Percentiles rank a stretch among this genome's conserved stretches.
Conservation (phyloP, 35 echinoderm and acorn worm genomes). For the Amphiura filiformis region DNA sequence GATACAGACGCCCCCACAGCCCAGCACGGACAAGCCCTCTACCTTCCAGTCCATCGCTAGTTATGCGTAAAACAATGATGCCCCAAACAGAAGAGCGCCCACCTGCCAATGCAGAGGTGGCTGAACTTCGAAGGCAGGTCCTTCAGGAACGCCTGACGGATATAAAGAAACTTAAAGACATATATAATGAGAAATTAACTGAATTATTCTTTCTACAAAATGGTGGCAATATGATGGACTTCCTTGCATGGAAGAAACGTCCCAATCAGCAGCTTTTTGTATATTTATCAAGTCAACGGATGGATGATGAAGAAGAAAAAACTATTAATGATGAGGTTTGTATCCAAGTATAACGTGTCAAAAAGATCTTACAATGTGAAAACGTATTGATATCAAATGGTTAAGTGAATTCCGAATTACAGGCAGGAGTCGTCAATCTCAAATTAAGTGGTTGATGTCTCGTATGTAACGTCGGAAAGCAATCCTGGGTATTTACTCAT, state of each 20-base stretch:
- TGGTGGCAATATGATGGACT: constrained; percentile 98
- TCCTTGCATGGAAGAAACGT: constrained; percentile 76
- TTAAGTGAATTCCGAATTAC: too few relatives aligned
- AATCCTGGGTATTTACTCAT: constrained; percentile 1
- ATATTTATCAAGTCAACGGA: constrained; percentile 66
- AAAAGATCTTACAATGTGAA: not conserved
- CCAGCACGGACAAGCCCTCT: constrained; percentile 89
- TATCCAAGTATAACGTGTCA: not conserved
- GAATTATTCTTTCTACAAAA: constrained; percentile 94
- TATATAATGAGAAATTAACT: constrained; percentile 85
- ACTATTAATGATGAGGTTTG: constrained; percentile 66
- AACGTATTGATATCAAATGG: not conserved
- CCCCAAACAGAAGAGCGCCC: constrained; percentile 42
- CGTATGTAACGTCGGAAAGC: constrained; percentile 6
- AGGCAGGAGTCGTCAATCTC: not conserved
- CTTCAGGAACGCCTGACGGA: constrained; percentile 66
- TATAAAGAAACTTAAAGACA: constrained; percentile 73
- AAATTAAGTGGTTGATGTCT: not conserved
- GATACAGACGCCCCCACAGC: constrained; percentile 42
- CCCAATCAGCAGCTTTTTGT: constrained; percentile 56
- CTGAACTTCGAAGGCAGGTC: constrained; percentile 71
- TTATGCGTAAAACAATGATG: constrained; percentile 49
- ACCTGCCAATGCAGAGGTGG: constrained; percentile 55
- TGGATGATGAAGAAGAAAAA: constrained; percentile 70
- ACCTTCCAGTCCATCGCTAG: constrained; percentile 82